phyloP scores from a whole-genome alignment of 2,113 vertebrate genomes.

The Rhinichthys klamathensis region DNA sequence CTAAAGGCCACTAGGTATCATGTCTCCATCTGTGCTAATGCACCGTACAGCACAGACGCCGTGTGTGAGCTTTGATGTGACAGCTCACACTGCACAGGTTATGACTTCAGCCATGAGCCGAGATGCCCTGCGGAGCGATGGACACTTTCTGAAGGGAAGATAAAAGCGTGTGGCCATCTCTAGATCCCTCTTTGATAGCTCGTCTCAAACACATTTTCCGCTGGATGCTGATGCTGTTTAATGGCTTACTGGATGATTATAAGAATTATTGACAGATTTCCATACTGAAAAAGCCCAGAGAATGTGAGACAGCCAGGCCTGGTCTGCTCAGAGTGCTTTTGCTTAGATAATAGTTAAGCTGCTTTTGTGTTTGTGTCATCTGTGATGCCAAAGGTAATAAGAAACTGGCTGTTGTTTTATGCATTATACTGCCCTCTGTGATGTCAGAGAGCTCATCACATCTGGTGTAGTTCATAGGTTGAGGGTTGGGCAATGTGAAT shows the following conservation, averaged over 20 bases:
- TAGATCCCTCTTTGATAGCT: slow-evolving; percentile 8
- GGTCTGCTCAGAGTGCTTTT: neutral
- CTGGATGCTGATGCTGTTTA: slow-evolving; percentile 20
- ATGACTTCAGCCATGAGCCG: neutral
- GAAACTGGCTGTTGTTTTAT: neutral
- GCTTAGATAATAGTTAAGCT: neutral
- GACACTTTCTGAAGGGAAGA: slow-evolving; percentile 2
- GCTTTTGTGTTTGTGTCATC: neutral
- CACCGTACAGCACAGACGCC: neutral
- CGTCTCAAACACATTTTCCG: slow-evolving; percentile 4
- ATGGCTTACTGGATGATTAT: slow-evolving; percentile 10
- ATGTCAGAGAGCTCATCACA: neutral
- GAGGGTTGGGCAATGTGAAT: neutral
- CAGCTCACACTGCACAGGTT: slow-evolving; percentile 1
- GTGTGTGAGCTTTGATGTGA: slow-evolving; percentile 4
- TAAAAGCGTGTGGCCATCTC: neutral
- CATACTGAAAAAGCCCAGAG: neutral
- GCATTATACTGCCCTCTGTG: neutral
- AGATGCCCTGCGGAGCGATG: neutral
- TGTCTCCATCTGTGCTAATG: neutral
- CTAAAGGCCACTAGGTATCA: neutral
- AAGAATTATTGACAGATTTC: slow-evolving; percentile 16
- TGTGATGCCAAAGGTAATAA: neutral
- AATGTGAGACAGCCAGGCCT: neutral
- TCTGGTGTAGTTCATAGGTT: neutral